Evolutionary conservation across 2,113 vertebrate genomes (phyloP), one percentile per base, ranked within the genome.

Genomic region (Scolopax mira): DNA sequence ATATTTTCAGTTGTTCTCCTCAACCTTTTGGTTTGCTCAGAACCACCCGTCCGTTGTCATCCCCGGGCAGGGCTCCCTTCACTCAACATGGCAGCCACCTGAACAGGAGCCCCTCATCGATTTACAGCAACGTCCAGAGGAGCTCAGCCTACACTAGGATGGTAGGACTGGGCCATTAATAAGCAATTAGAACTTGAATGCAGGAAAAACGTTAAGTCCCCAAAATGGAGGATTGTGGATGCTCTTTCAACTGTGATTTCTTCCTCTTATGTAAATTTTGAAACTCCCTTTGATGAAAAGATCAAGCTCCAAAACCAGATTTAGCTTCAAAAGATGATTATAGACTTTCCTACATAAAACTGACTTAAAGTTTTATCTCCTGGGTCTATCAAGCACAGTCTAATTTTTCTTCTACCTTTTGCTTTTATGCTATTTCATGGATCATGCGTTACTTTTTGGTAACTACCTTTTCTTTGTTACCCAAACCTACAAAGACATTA

Each of bases 291-390:
- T 75, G 61, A 84, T 69, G 49, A 83, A 82, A 88, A 84, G 57
- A 80, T 62, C 65, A 89, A 78, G 41, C 31, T 94, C 44, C 64
- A 77, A 85, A 96, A 58, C 17, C 67, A 79, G 33, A 52, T 78
- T 58, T 85, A 72, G n/a, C 66, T 93, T 91, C 62, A 62, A 42
- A 85, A 79, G 44, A 81, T 75, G 18, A 55, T 75, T 81, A 81
- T 39, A 79, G 49, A 35, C 44, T 92, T 91, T 88, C 73, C 49
- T 62, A 72, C 28, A 75, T 37, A 81, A 89, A 92, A 86, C n/a
- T 81, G 54, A 95, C 39, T 83, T 86, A 8, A 60, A 49, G 24
- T 74, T 95, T 82, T 94, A 81, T 90, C 52, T 95, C 85, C 72
- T 67, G 30, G 28, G 35, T 85, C 79, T 94, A 41, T 83, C 51